Percentiles rank a stretch among this genome's conserved stretches.
Evolutionary conservation across 2,888 invertebrate species (phyloP).

Genomic region (Eulithis testata): DNA sequence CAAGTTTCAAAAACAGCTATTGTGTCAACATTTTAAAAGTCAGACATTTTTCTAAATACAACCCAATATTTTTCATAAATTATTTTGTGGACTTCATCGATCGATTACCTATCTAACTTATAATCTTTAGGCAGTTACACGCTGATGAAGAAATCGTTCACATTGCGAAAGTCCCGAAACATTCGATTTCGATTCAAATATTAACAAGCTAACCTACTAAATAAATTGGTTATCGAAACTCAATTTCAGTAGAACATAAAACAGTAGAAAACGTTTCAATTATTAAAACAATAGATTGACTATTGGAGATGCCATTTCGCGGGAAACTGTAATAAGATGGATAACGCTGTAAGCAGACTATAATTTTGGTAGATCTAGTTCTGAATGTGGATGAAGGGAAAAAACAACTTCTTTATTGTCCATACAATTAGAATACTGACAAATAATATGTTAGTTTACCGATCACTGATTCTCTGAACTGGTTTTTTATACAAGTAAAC

Average conservation of each 20-base stretch:
- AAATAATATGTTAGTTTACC: too few relatives aligned
- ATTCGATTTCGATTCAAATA: slow-evolving; percentile 21
- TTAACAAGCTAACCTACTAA: slow-evolving; percentile 36
- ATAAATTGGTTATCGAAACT: slow-evolving; percentile 54
- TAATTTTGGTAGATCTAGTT: too few relatives aligned
- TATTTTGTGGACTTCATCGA: too few relatives aligned
- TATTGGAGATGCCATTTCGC: slow-evolving; percentile 43
- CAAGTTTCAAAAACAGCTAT: not conserved
- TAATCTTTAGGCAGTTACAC: not conserved
- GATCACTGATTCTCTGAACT: too few relatives aligned
- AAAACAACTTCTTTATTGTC: too few relatives aligned
- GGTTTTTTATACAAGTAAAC: too few relatives aligned
- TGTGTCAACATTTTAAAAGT: too few relatives aligned
- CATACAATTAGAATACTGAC: too few relatives aligned
- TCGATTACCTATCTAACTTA: not conserved
- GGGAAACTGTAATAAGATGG: slow-evolving; percentile 48
- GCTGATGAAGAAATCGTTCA: not conserved
- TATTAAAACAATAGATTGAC: slow-evolving; percentile 51
- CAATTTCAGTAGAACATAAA: slow-evolving; percentile 48
- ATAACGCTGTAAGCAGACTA: slow-evolving; percentile 2
- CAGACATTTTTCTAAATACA: too few relatives aligned
- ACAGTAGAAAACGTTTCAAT: slow-evolving; percentile 52
- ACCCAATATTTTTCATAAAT: too few relatives aligned
- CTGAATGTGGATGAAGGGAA: too few relatives aligned
- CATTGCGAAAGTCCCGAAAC: slow-evolving; percentile 7